Percentiles rank a stretch among this genome's conserved stretches.
Conservation (phyloP, 1,140 invertebrate genomes). For the Subanguina moxae region DNA sequence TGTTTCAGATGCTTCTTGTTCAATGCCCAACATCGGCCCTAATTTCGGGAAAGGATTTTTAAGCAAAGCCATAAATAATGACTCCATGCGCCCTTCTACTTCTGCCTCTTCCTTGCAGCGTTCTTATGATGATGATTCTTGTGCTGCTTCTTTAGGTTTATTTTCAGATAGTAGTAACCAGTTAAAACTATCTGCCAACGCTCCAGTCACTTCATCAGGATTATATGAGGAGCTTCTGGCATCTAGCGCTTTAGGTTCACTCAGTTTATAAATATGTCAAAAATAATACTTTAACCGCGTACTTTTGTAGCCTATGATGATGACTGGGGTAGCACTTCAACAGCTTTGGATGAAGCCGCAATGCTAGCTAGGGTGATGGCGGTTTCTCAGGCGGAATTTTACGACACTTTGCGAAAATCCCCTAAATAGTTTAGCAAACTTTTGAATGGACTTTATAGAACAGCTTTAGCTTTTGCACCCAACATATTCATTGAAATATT, state of each 20-base stretch:
- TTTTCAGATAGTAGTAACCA: neutral
- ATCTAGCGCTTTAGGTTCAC: conserved; percentile 16
- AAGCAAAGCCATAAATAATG: neutral
- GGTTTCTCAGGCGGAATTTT: conserved; percentile 47
- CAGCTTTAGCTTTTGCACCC: too few relatives aligned
- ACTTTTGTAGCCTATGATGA: neutral
- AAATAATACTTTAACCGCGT: neutral
- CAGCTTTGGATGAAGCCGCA: conserved; percentile 22
- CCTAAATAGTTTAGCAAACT: conserved; percentile 8
- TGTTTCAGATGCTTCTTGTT: conserved; percentile 20
- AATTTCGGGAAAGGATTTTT: conserved; percentile 17
- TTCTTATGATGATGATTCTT: neutral
- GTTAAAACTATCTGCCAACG: neutral
- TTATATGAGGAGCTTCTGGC: conserved; percentile 38
- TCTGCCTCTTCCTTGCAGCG: conserved; percentile 11
- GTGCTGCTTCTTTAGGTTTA: neutral
- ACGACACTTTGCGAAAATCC: conserved; percentile 33
- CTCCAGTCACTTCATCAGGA: conserved; percentile 13
- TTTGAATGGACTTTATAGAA: neutral
- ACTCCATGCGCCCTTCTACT: conserved; percentile 30
- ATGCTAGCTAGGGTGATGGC: conserved; percentile 35
- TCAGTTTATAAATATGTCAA: neutral
- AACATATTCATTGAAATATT: too few relatives aligned
- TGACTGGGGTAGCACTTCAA: conserved; percentile 9
- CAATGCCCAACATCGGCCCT: conserved; percentile 25